Percentiles rank a stretch among this genome's conserved stretches.
Conservation (phyloP, 2,113 vertebrate genomes). For the Sturnira hondurensis region DNA sequence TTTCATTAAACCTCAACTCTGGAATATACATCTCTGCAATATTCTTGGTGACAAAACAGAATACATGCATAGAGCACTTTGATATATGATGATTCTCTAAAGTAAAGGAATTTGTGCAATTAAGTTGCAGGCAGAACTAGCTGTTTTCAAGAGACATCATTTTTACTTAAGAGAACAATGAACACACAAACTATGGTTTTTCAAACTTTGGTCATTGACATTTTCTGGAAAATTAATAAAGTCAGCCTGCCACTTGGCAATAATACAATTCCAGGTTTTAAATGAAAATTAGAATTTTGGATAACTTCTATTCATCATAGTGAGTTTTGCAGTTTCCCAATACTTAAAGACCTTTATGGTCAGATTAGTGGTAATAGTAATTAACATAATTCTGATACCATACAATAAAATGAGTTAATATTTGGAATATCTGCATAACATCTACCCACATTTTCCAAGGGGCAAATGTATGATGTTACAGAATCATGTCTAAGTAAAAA, state of each 20-base stretch:
- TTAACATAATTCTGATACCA: neutral
- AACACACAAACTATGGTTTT: neutral
- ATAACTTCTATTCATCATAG: neutral
- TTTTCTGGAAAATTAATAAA: constrained; percentile 4
- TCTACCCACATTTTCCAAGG: neutral
- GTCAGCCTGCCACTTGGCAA: neutral
- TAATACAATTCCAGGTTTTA: neutral
- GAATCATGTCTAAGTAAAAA: neutral
- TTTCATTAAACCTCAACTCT: neutral
- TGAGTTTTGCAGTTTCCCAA: neutral
- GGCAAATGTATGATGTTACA: neutral
- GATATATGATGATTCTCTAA: neutral
- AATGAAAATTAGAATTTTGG: constrained; percentile 20
- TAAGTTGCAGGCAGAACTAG: neutral
- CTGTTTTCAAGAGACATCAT: neutral
- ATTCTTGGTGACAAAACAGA: neutral
- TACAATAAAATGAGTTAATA: neutral
- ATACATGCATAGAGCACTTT: neutral
- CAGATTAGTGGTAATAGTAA: neutral
- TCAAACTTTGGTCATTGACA: neutral
- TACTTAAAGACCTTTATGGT: neutral
- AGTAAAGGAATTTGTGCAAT: neutral
- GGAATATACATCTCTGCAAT: neutral
- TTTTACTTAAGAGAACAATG: neutral
- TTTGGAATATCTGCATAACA: neutral